Evolutionary conservation across 1,140 invertebrate species (phyloP).

Genomic region (Babylonia areolata): DNA sequence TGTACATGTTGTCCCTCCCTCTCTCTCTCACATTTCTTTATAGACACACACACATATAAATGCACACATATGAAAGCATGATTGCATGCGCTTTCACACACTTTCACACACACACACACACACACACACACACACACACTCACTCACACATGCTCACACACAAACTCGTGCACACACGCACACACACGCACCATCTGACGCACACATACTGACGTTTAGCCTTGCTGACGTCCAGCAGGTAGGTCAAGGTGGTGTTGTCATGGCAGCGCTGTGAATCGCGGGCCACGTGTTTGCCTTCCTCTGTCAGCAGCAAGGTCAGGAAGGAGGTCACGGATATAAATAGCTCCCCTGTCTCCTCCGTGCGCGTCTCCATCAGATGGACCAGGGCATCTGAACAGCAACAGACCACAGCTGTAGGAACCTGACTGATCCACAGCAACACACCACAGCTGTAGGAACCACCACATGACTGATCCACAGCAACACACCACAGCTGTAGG

Average conservation of each 20-base stretch:
- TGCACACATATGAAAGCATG: too few relatives aligned
- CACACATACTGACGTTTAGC: conserved; percentile 37
- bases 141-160: neutral
- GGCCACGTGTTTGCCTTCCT: conserved; percentile 60
- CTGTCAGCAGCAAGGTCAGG: conserved; percentile 61
- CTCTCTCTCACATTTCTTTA: too few relatives aligned
- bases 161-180: neutral
- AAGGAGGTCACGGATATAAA: conserved; percentile 60
- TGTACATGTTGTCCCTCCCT: too few relatives aligned
- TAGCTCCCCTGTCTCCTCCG: conserved; percentile 49
- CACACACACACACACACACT: neutral
- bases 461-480: too few relatives aligned
- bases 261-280: conserved; percentile 42
- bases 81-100: too few relatives aligned
- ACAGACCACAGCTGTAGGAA: too few relatives aligned
- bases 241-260: conserved; percentile 35
- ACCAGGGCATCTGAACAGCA: conserved; percentile 50
- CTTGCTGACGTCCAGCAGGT: conserved; percentile 47
- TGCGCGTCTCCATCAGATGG: conserved; percentile 50
- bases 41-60: neutral
- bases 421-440: too few relatives aligned
- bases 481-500: too few relatives aligned
- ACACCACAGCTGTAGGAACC: too few relatives aligned
- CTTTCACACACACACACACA: neutral
- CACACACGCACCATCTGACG: neutral